Evolutionary conservation across 2,797 vertebrate species (phyloP), one percentile per base, ranked within the genome.

Genomic region (Gobio occitaniae): DNA sequence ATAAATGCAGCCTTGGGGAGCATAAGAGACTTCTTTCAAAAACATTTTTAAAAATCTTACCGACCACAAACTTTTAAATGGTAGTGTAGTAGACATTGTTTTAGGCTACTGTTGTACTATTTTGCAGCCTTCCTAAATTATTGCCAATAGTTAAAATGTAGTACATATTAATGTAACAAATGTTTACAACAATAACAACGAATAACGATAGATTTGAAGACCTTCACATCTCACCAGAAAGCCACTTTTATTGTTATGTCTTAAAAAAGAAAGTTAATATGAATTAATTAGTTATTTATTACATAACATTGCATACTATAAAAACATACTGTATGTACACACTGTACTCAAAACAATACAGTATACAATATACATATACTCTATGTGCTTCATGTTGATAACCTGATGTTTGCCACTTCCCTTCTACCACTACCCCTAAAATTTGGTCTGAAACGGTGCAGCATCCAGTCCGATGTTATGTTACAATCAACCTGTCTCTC

Each of bases 401-500:
- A 11, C 21, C 29, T 19, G 48, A 41, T 6, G 36, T 76, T 76
- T 41, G 15, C 9, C 1, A 19, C 72, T 41, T 54, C 3, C 5
- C 21, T 83, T 83, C 59, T 25, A 50, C 56, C 32, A 41, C 32
- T 41, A 16, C 12, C 75, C 21, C 15, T 52, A 13, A 76, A 68
- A 76, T 44, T 10, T 75, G 52, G 19, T 75, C 47, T 76, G 36
- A 68, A 76, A 76, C 13, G 1, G n/a, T 44, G 15, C 10, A 54
- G 82, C 36, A 76, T 68, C 32, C 59, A 17, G 71, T 74, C 25
- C 44, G n/a, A 17, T 76, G 71, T 44, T 83, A 54, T 36, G 48
- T 76, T 76, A 25, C 75, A 78, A 77, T 68, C 83, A 84, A 48
- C 25, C 65, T 71, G 50, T 66, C 66, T 54, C 66, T 78, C 29